These are phyloP conservation scores for Pomatostomus ruficeps DNA, from an alignment of 2,113 vertebrate species.

Conservation along the genomic window DNA sequence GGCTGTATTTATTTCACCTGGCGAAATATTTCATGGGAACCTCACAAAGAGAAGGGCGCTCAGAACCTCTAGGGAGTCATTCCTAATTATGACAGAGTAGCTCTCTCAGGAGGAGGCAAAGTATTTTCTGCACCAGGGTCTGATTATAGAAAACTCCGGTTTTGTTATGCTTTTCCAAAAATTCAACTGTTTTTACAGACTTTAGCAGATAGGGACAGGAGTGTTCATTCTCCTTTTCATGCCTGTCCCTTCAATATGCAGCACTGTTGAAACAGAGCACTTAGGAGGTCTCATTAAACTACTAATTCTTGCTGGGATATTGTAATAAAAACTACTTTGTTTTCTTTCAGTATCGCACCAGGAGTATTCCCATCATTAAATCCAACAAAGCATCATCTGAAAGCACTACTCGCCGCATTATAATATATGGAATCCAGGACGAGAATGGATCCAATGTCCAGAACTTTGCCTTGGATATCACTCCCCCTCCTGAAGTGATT, in stretches of 20 bases:
- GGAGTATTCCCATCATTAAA: constrained; percentile 82
- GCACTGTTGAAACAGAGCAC: background rate
- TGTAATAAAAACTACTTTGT: background rate
- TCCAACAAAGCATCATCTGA: constrained; percentile 75
- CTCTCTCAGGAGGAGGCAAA: background rate
- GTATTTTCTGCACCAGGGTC: background rate
- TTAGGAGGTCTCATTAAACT: background rate
- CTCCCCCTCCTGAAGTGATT: constrained; percentile 87
- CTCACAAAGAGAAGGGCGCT: background rate
- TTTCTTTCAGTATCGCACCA: constrained; percentile 87
- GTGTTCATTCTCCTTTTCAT: background rate
- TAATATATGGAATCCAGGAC: constrained; percentile 89
- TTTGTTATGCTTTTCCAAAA: background rate
- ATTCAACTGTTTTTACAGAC: background rate
- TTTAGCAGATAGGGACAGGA: background rate
- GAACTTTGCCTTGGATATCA: constrained; percentile 93
- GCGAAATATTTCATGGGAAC: background rate
- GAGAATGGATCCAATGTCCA: constrained; percentile 88
- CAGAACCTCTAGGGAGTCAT: background rate
- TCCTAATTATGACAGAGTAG: background rate
- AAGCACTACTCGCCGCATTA: constrained; percentile 75
- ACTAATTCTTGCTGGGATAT: background rate
- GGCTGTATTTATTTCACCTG: background rate
- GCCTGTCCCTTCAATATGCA: background rate
- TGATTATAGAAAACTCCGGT: background rate